Base-by-base conservation (phyloP, 1,140 invertebrate genomes). In the Papilio polytes region DNA sequence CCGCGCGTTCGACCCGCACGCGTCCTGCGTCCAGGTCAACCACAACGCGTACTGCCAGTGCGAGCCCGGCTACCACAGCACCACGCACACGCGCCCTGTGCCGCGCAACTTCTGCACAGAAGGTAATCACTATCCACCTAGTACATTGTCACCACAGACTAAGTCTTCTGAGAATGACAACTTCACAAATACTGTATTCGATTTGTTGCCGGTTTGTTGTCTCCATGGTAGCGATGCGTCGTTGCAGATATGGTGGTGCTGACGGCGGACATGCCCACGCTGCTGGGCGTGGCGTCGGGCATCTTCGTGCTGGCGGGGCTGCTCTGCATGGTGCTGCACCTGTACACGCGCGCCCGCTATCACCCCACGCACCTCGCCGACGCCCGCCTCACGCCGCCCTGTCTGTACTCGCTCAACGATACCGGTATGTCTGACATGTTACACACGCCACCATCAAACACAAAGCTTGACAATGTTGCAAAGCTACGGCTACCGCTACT, bases 31-130 rank as follows among this genome's bases (percentile, higher is more conserved):
- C 74, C 97, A 98, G 93, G 96, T 98, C 86, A 96, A 97, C 87
- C 97, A 98, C 96, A 98, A 98, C 91, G 97, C 97, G 48, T 96
- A 97, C 85, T 98, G 98, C 93, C 97, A 98, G 89, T 98, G 98
- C 94, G 96, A 97, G 89, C 92, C 95, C 72, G 97, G 97, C 63
- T 98, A 97, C 91, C 97, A 98, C 93, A 97, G 96, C 85, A 97
- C 98, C 41, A 96, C 96, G 82, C 96, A 97, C 84, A 96, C 96
- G 81, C 96, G 96, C 87, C 97, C 97, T 63, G 97, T 96, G 82
- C 96, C 97, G 85, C 96, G 96, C 85, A 94, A 97, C 82, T 98
- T 98, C 92, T 98, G 98, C 92, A 97, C 97, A 82, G 97, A 97
- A 96, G 97, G 98, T 98, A 93, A 91, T 51, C 59, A 20, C 22